Conservation (phyloP, 2,888 invertebrate species). For the Cryptophagus acutangulus region DNA sequence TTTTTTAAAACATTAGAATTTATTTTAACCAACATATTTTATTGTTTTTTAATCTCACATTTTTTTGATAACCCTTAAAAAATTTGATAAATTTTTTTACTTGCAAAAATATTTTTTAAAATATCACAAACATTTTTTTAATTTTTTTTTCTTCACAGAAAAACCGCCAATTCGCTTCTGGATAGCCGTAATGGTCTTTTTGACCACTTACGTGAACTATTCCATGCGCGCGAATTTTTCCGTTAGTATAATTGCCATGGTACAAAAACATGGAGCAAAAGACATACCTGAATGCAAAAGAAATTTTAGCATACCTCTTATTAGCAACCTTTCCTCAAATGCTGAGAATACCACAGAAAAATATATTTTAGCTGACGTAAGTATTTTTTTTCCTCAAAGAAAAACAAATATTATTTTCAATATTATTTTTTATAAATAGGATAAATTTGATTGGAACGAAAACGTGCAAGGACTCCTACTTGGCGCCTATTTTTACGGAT, state of each 20-base stretch:
- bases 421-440: neutral
- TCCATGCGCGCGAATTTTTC: conserved; percentile 70
- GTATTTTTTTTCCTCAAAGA: too few relatives aligned
- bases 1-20: too few relatives aligned
- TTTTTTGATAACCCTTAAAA: neutral
- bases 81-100: too few relatives aligned
- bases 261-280: conserved; percentile 45
- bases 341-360: too few relatives aligned
- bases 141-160: conserved; percentile 7
- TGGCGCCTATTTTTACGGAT: conserved; percentile 35
- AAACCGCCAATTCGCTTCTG: conserved; percentile 34
- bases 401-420: conserved; percentile 1
- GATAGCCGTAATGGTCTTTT: conserved; percentile 63
- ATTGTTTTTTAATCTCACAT: too few relatives aligned
- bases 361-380: too few relatives aligned
- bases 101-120: too few relatives aligned
- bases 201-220: conserved; percentile 64
- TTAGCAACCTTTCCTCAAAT: too few relatives aligned
- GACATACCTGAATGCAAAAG: conserved; percentile 26
- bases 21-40: too few relatives aligned
- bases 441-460: conserved; percentile 28
- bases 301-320: too few relatives aligned
- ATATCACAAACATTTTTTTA: neutral
- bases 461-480: conserved; percentile 30
- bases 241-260: conserved; percentile 65